Percentiles rank a stretch among this genome's conserved stretches.
phyloP scores from a whole-genome alignment of 2,113 vertebrate species.

The Burhinus bistriatus region DNA sequence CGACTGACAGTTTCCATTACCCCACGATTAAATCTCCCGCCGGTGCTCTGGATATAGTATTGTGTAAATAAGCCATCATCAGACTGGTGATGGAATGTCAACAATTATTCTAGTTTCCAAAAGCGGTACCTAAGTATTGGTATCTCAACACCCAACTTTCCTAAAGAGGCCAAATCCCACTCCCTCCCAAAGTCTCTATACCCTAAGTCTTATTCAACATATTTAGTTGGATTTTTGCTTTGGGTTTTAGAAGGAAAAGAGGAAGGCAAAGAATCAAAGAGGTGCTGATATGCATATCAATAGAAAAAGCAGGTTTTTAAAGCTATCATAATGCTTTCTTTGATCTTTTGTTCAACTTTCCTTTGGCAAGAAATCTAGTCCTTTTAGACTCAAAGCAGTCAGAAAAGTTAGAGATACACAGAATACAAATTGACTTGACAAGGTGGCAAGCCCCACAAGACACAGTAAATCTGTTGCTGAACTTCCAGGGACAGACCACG shows the following conservation, averaged over 20 bases:
- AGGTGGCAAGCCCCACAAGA: not conserved
- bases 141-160: not conserved
- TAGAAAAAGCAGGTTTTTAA: not conserved
- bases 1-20: not conserved
- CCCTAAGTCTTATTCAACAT: not conserved
- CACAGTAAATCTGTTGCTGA: not conserved
- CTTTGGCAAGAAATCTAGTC: not conserved
- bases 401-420: not conserved
- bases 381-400: not conserved
- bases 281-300: not conserved
- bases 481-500: not conserved
- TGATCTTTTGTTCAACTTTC: not conserved
- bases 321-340: not conserved
- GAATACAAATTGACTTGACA: not conserved
- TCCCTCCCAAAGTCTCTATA: not conserved
- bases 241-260: not conserved
- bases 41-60: not conserved
- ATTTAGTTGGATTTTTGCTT: not conserved
- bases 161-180: not conserved
- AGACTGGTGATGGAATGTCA: not conserved
- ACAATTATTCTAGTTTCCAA: not conserved
- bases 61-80: not conserved
- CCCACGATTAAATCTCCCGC: no score
- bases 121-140: not conserved
- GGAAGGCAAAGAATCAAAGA: not conserved